Evolutionary conservation across 2,113 vertebrate genomes (phyloP).

Genomic region (Girardinichthys multiradiatus): DNA sequence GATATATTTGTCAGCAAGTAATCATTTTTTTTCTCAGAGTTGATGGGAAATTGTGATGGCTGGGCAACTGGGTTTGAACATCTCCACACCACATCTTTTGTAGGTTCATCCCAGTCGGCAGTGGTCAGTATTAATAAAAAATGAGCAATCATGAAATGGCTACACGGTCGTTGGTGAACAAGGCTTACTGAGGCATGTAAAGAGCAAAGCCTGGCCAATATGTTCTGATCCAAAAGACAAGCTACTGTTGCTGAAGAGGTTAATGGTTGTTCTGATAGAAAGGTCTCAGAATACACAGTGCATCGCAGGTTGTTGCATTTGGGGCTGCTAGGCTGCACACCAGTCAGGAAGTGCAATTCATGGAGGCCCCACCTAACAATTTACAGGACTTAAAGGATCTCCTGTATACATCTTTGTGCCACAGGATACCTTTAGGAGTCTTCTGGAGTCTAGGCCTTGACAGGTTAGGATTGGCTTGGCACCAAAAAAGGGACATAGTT

Average conservation of each 20-base stretch:
- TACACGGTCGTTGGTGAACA: too few relatives aligned
- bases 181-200: too few relatives aligned
- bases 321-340: too few relatives aligned
- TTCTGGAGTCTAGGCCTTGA: neutral
- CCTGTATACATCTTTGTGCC: neutral
- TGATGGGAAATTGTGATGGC: too few relatives aligned
- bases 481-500: neutral
- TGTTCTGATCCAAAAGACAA: neutral
- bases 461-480: neutral
- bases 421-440: neutral
- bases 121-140: too few relatives aligned
- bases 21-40: too few relatives aligned
- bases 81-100: too few relatives aligned
- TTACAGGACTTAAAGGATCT: neutral
- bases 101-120: too few relatives aligned
- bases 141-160: too few relatives aligned
- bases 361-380: neutral
- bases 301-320: neutral
- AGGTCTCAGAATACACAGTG: neutral
- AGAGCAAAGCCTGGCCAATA: too few relatives aligned
- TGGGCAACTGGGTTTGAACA: too few relatives aligned
- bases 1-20: too few relatives aligned
- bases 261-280: neutral
- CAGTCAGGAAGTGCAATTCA: neutral
- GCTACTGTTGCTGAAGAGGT: neutral